Percentiles rank a stretch among this genome's conserved stretches.
These are phyloP conservation scores for Haliaeetus leucogaster DNA, from an alignment of 2,113 vertebrate genomes.

Conservation along the genomic window DNA sequence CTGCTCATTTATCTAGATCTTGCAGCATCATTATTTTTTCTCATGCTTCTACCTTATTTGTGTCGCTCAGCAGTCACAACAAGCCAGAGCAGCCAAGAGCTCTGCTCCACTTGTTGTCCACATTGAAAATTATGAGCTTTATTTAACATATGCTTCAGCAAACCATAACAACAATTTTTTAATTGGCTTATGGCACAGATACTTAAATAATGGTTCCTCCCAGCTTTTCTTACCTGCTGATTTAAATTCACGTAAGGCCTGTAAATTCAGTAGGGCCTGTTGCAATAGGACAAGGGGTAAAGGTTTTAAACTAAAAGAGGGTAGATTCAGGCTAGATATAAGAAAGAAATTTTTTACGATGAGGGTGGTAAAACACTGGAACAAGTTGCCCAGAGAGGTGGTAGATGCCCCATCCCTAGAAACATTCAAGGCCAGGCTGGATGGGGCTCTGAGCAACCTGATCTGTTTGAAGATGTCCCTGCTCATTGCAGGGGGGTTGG, in stretches of 20 bases:
- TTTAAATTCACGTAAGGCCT: background rate
- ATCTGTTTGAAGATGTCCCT: too few species aligned
- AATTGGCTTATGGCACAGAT: background rate
- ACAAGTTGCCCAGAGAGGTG: too few species aligned
- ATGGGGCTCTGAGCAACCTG: background rate
- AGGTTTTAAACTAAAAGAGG: background rate
- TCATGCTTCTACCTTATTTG: background rate
- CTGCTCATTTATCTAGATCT: background rate
- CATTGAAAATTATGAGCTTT: background rate
- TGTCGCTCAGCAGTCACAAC: background rate
- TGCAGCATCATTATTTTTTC: background rate
- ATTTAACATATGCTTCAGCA: background rate
- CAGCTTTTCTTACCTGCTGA: background rate
- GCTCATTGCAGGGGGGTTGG: background rate
- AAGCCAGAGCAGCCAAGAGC: background rate
- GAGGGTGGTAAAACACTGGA: background rate
- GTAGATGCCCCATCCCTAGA: background rate
- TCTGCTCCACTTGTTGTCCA: background rate
- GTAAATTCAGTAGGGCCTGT: background rate
- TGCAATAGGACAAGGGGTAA: background rate
- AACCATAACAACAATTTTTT: background rate
- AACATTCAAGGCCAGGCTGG: background rate
- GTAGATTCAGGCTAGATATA: background rate
- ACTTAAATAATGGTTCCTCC: background rate
- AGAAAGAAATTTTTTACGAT: background rate